phyloP scores from a whole-genome alignment of 1,140 invertebrate species.

The Bilobella aurantiaca region DNA sequence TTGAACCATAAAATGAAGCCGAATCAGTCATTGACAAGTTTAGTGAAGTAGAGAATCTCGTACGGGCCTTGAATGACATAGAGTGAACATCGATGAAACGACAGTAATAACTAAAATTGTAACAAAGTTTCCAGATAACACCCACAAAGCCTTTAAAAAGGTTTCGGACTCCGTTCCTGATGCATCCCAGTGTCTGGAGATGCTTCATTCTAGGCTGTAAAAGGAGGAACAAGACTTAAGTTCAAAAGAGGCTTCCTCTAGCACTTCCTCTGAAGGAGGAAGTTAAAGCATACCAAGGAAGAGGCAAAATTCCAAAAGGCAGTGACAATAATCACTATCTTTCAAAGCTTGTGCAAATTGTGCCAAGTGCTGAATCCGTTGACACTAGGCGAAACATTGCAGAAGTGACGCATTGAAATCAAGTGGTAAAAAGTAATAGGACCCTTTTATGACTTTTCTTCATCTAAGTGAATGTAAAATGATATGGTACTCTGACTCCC shows the following conservation, averaged over 20 bases:
- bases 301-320: too few relatives aligned
- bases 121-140: neutral
- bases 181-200: constrained; percentile 7
- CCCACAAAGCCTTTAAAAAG: constrained; percentile 11
- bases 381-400: neutral
- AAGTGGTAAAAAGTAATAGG: neutral
- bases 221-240: too few relatives aligned
- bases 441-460: neutral
- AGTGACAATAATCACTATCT: too few relatives aligned
- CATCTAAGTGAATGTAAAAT: too few relatives aligned
- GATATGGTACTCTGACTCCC: constrained; percentile 8
- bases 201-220: too few relatives aligned
- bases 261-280: too few relatives aligned
- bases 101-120: neutral
- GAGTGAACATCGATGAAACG: neutral
- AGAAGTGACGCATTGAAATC: neutral
- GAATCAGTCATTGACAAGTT: neutral
- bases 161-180: constrained; percentile 9
- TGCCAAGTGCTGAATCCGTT: neutral
- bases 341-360: constrained; percentile 3
- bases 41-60: neutral
- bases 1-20: neutral
- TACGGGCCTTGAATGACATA: neutral
- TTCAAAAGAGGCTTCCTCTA: too few relatives aligned
- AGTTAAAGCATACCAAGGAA: too few relatives aligned